Base-by-base conservation (phyloP, 2,888 invertebrate genomes). In the Drosophila testacea region DNA sequence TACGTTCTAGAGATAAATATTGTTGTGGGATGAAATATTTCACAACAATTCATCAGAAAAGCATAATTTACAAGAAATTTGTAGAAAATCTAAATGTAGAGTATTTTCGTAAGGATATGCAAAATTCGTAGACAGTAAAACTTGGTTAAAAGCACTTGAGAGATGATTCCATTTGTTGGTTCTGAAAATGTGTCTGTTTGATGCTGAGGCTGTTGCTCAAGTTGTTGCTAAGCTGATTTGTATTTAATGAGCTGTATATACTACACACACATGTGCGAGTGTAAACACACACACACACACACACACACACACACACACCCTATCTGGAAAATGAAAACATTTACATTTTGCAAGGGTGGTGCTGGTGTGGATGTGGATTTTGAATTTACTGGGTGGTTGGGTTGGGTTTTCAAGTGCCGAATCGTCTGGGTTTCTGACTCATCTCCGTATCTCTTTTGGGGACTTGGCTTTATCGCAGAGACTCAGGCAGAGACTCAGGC, bases 241-340 rank as follows among this genome's bases (percentile, higher is more conserved):
- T 73, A 80, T 83, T 83, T 86, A 88, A 88, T 86, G 85, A 88
- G 88, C 83, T 85, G 74, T 73, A 72, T 77, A 77, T 81, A 65
- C 65, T 28, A 46, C 28, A 44, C 55, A 72, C 22, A 22, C 22
- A 22, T 3, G 22, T 3, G 22, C 22, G 16, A 16, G 16, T 16
- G 16, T 16, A 16, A 6, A 7, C 64, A 66, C 56, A 63, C 59
- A 47, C 39, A 52, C 34, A 56, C 64, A 46, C 11, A 28, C 32
- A 38, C 44, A 57, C 28, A 59, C 63, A 46, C 42, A 59, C 56
- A 46, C 42, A 41, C 39, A 42, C 16, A 51, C n/a, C 28, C 30
- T 48, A 66, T 64, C 52, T 69, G 67, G 57, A 48, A 69, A 86
- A 83, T 77, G 84, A 81, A 79, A 84, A 83, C 78, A 83, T 83